phyloP scores from a whole-genome alignment of 2,888 invertebrate species.

The Eristalis intricaria region DNA sequence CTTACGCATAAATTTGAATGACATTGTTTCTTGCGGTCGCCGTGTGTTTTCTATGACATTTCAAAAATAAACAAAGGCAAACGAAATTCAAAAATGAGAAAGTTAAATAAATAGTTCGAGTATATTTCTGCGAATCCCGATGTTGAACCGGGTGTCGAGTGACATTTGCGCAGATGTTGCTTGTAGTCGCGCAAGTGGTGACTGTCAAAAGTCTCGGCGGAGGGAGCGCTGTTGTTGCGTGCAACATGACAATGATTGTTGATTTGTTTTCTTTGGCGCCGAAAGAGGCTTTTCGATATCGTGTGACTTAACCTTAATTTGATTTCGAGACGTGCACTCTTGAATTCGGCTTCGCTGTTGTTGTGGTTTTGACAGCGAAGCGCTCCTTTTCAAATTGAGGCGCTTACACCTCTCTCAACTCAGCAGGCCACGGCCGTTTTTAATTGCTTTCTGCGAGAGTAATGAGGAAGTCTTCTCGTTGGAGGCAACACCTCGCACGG shows the following conservation, averaged over 20 bases:
- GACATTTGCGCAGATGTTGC: not conserved
- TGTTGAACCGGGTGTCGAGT: not conserved
- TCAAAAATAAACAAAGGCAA: not conserved
- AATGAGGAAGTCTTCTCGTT: too few relatives aligned
- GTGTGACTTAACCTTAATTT: not conserved
- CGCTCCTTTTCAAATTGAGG: not conserved
- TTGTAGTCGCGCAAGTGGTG: not conserved
- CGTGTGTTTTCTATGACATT: not conserved
- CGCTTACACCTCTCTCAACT: too few relatives aligned
- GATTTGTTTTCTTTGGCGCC: not conserved
- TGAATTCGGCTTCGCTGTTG: not conserved
- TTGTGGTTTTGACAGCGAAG: not conserved
- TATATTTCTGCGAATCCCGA: not conserved
- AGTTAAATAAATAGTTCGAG: not conserved
- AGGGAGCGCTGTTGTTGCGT: too few relatives aligned
- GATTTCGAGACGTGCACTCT: not conserved
- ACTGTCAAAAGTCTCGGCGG: not conserved
- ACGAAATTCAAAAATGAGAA: not conserved
- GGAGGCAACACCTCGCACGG: too few relatives aligned
- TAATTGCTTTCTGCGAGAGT: too few relatives aligned
- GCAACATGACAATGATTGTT: not conserved
- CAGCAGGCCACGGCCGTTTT: too few relatives aligned
- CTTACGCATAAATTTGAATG: constrained; percentile 13
- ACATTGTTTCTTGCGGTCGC: constrained; percentile 1
- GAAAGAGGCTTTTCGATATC: not conserved